Conservation (phyloP, 2,797 vertebrate genomes). For the Echiichthys vipera region DNA sequence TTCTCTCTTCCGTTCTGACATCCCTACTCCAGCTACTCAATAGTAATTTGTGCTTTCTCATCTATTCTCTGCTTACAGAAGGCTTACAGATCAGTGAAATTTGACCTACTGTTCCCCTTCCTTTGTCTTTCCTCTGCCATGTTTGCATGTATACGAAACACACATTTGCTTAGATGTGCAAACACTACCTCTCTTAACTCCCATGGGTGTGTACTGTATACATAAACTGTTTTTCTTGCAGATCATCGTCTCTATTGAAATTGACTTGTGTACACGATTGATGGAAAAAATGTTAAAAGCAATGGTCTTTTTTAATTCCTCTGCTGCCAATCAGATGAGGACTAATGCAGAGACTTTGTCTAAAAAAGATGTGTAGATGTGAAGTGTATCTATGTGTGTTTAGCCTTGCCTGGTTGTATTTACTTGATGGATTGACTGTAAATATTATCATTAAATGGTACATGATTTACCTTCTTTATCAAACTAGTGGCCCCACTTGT, state of each 20-base stretch:
- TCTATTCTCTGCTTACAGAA: constrained; percentile 9
- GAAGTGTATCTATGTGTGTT: neutral
- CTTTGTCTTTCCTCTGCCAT: constrained; percentile 27
- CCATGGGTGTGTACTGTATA: neutral
- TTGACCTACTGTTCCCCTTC: constrained; percentile 13
- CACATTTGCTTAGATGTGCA: constrained; percentile 34
- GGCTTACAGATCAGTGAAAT: constrained; percentile 51
- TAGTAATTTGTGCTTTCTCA: constrained; percentile 1
- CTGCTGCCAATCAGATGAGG: neutral
- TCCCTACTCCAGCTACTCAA: neutral
- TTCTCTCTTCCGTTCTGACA: neutral
- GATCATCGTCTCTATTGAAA: neutral
- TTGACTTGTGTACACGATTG: neutral
- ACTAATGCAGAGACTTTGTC: neutral
- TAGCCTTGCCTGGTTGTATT: neutral
- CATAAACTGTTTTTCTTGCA: neutral
- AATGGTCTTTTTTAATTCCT: neutral
- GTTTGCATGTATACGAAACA: constrained; percentile 53
- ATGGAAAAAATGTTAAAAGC: too few species aligned
- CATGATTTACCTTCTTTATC: neutral
- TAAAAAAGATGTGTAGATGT: neutral
- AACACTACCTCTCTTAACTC: constrained; percentile 15
- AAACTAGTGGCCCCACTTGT: too few species aligned
- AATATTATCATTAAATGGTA: neutral
- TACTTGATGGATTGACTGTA: neutral